These are phyloP conservation scores for Neogale vison DNA, from an alignment of 2,113 vertebrate genomes.

Conservation along the genomic window DNA sequence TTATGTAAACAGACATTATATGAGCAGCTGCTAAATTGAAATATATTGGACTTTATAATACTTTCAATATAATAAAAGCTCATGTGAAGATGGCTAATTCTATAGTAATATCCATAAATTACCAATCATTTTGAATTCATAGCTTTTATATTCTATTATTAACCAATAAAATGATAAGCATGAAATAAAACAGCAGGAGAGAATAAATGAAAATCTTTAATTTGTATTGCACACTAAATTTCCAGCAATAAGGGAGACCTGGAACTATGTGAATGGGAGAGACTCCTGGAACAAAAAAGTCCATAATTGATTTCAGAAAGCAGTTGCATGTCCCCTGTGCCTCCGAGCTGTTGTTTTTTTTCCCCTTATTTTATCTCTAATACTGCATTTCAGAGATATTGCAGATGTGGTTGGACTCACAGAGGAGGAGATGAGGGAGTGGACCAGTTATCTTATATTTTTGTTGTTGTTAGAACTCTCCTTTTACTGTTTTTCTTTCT, in stretches of 20 bases:
- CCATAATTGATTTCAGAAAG: neutral
- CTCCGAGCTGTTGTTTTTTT: neutral
- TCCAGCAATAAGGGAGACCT: neutral
- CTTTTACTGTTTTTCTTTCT: neutral
- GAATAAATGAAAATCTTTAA: neutral
- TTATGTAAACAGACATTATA: slow-evolving; percentile 1
- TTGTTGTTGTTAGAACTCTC: neutral
- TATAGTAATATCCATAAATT: slow-evolving; percentile 32
- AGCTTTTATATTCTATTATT: slow-evolving; percentile 13
- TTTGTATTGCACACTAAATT: neutral
- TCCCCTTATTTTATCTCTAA: neutral
- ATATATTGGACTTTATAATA: neutral
- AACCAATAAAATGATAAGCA: neutral
- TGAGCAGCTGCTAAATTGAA: slow-evolving; percentile 36
- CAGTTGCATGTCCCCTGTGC: neutral
- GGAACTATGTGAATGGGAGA: neutral
- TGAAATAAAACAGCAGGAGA: neutral
- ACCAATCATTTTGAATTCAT: neutral
- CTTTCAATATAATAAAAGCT: slow-evolving; percentile 32
- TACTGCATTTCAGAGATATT: neutral
- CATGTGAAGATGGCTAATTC: neutral
- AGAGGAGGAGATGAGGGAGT: neutral
- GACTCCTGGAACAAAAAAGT: neutral
- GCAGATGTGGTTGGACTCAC: neutral
- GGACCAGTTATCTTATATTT: neutral